Evolutionary conservation across 1,140 invertebrate genomes (phyloP).

Genomic region (Phenacoccus solenopsis): DNA sequence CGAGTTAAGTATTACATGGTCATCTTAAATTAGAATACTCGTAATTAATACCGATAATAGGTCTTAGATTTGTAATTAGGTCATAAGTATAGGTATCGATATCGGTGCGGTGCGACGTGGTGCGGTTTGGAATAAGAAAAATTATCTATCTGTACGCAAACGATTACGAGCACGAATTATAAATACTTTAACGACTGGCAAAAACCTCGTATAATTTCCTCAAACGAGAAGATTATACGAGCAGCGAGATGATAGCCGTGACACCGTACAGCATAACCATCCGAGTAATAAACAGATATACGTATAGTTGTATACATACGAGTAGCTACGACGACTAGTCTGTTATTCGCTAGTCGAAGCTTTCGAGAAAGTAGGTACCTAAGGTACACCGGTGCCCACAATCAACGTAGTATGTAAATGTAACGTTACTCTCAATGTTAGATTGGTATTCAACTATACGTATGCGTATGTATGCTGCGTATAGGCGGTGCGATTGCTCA

Average conservation of each 20-base stretch:
- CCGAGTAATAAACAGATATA: no score
- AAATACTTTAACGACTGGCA: background rate
- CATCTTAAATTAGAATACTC: conserved; percentile 3
- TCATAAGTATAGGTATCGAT: no score
- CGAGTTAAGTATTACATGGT: background rate
- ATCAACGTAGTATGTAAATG: no score
- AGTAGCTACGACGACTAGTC: background rate
- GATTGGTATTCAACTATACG: no score
- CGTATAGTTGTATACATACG: no score
- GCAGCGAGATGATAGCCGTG: background rate
- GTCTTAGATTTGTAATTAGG: no score
- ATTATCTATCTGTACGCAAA: no score
- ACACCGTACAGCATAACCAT: background rate
- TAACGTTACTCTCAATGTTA: no score
- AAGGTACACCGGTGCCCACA: no score
- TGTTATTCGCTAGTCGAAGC: no score
- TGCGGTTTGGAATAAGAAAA: no score
- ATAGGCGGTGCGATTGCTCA: background rate
- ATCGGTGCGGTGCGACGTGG: background rate
- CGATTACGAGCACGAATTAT: background rate
- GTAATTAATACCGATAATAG: background rate
- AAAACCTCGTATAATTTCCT: background rate
- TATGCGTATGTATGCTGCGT: no score
- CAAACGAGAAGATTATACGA: background rate
- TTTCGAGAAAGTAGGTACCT: background rate